Percentiles rank a stretch among this genome's conserved stretches.
These are phyloP conservation scores for Drosophila mayaguana DNA, from an alignment of 2,888 invertebrate species.

Conservation along the genomic window DNA sequence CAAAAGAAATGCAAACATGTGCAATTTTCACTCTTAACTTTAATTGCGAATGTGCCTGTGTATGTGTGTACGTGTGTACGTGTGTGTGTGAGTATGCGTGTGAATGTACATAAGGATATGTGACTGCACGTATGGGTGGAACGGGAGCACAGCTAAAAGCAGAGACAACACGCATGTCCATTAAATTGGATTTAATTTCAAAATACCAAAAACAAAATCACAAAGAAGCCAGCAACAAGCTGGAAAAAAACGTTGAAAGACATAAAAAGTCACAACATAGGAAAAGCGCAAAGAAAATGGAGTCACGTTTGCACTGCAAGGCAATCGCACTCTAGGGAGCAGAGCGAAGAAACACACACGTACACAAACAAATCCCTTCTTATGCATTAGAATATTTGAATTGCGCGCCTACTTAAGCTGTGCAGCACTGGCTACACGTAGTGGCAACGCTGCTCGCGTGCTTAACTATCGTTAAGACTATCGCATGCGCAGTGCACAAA, in stretches of 20 bases:
- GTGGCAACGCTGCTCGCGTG: constrained; percentile 22
- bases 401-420: constrained; percentile 7
- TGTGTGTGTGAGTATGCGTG: constrained; percentile 13
- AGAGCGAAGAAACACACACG: not conserved
- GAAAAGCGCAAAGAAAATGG: constrained; percentile 57
- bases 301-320: constrained; percentile 62
- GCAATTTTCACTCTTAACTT: constrained; percentile 44
- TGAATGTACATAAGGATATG: not conserved
- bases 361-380: not conserved
- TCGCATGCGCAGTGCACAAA: constrained; percentile 23
- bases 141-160: constrained; percentile 4
- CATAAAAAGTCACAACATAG: constrained; percentile 52
- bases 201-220: constrained; percentile 37
- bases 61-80: constrained; percentile 1
- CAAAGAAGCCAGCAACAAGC: constrained; percentile 6
- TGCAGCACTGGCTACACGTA: constrained; percentile 16
- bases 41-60: constrained; percentile 17
- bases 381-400: constrained; percentile 19
- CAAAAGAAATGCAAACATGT: constrained; percentile 50
- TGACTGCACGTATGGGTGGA: constrained; percentile 5
- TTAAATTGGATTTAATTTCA: constrained; percentile 70
- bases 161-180: constrained; percentile 48
- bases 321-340: constrained; percentile 56
- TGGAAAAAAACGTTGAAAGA: constrained; percentile 35
- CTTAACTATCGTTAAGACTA: constrained; percentile 25